phyloP scores from a whole-genome alignment of 2,888 invertebrate genomes.

The Dasysyrphus tricinctus region DNA sequence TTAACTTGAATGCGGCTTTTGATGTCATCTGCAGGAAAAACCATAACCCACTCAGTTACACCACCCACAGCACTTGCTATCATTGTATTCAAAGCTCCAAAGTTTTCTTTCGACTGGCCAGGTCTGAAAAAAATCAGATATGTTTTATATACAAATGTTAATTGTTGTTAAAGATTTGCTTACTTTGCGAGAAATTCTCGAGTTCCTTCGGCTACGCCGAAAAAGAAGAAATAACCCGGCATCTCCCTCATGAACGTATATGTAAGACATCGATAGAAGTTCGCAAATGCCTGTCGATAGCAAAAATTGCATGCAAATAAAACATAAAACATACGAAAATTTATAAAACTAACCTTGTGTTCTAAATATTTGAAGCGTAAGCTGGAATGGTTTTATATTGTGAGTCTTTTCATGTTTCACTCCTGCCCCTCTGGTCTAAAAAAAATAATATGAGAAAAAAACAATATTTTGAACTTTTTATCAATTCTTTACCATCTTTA shows the following conservation, averaged over 20 bases:
- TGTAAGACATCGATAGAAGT: conserved; percentile 94
- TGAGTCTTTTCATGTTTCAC: conserved; percentile 45
- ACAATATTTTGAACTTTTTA: too few species aligned
- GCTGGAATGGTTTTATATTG: conserved; percentile 78
- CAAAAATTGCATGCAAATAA: background rate
- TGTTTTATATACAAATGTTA: background rate
- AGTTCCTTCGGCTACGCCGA: conserved; percentile 97
- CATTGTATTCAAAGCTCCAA: conserved; percentile 92
- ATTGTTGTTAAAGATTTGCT: conserved; percentile 51
- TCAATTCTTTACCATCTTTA: conserved; percentile 86
- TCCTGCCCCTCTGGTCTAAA: conserved; percentile 45
- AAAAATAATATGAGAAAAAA: background rate
- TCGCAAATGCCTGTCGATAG: conserved; percentile 86
- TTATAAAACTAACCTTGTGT: conserved; percentile 77
- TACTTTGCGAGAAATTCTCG: conserved; percentile 83
- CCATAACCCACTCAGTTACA: conserved; percentile 93
- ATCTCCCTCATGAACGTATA: conserved; percentile 97
- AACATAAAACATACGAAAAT: background rate
- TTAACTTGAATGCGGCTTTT: conserved; percentile 98
- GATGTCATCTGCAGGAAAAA: conserved; percentile 98
- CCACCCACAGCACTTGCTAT: conserved; percentile 97
- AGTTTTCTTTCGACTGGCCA: conserved; percentile 89
- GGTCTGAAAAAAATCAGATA: conserved; percentile 83
- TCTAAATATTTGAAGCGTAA: conserved; percentile 79
- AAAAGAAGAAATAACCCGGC: conserved; percentile 99